These are phyloP conservation scores for Sinocyclocheilus maitianheensis DNA, from an alignment of 2,113 vertebrate species.

Conservation along the genomic window DNA sequence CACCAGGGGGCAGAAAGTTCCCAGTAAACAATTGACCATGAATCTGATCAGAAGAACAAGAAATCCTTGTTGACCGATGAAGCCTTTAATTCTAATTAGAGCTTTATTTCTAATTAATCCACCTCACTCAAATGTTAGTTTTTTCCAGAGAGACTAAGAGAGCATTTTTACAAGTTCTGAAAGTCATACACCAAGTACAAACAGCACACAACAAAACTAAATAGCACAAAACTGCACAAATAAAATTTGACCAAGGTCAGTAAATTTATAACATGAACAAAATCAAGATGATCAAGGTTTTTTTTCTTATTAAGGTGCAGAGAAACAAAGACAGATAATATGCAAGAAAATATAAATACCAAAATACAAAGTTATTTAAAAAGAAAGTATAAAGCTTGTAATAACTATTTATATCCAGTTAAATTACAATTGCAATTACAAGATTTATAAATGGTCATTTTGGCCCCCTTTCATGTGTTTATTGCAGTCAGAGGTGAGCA, in stretches of 20 bases:
- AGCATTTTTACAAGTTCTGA: not conserved
- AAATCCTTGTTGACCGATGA: not conserved
- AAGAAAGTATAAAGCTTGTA: no score
- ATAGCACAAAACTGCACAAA: not conserved
- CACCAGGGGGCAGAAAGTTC: constrained; percentile 46
- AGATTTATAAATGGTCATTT: not conserved
- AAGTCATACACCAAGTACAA: not conserved
- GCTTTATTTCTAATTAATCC: constrained; percentile 5
- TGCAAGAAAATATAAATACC: no score
- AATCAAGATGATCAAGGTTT: not conserved
- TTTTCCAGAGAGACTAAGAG: not conserved
- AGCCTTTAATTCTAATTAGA: not conserved
- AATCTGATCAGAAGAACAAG: not conserved
- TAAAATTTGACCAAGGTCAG: not conserved
- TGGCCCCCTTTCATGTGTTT: not conserved
- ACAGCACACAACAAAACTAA: not conserved
- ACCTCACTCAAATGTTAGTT: not conserved
- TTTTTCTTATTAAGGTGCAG: no score
- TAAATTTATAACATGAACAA: not conserved
- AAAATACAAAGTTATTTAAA: no score
- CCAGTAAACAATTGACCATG: not conserved
- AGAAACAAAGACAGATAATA: no score
- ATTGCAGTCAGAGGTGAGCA: not conserved
- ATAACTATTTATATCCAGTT: not conserved
- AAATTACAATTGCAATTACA: not conserved